A percentile compares a stretch with the other conserved stretches of the same genome.
Evolutionary conservation across 2,888 invertebrate genomes (phyloP).

Genomic region (Ceraclea dissimilis): DNA sequence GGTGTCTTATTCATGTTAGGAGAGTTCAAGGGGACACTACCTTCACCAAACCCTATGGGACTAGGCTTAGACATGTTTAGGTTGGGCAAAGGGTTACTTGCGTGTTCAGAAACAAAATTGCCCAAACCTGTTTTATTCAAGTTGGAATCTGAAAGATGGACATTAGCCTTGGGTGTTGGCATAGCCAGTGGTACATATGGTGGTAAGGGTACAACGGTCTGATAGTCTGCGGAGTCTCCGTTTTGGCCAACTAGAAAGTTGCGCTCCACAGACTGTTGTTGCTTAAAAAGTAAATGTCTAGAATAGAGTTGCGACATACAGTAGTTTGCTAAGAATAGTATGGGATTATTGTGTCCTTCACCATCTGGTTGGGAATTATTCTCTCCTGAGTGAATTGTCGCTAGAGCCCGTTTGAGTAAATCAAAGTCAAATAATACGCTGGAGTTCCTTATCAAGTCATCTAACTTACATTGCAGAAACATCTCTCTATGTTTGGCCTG

Average conservation of each 20-base stretch:
- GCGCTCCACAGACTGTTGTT: constrained; percentile 33
- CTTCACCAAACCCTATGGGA: constrained; percentile 30
- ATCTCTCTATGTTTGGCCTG: constrained; percentile 64
- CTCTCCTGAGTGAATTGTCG: constrained; percentile 54
- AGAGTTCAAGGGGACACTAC: constrained; percentile 32
- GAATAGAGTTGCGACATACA: constrained; percentile 68
- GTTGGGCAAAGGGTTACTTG: constrained; percentile 14
- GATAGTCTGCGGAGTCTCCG: constrained; percentile 33
- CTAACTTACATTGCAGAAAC: constrained; percentile 63
- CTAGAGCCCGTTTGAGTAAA: constrained; percentile 57
- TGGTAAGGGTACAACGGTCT: constrained; percentile 33
- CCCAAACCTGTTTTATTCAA: constrained; percentile 16
- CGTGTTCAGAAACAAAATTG: constrained; percentile 11
- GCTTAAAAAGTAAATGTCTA: constrained; percentile 46
- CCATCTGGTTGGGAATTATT: constrained; percentile 35
- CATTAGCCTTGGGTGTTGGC: constrained; percentile 25
- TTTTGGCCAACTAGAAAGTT: constrained; percentile 22
- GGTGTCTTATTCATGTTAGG: constrained; percentile 30
- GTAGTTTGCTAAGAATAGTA: constrained; percentile 66
- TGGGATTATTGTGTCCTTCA: constrained; percentile 54
- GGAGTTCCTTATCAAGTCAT: constrained; percentile 61
- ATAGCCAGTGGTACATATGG: constrained; percentile 29
- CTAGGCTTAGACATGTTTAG: constrained; percentile 27
- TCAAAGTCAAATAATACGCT: constrained; percentile 61
- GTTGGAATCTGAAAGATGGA: constrained; percentile 26